These are phyloP conservation scores for Lepidothrix coronata DNA, from an alignment of 2,113 vertebrate species.

Conservation along the genomic window DNA sequence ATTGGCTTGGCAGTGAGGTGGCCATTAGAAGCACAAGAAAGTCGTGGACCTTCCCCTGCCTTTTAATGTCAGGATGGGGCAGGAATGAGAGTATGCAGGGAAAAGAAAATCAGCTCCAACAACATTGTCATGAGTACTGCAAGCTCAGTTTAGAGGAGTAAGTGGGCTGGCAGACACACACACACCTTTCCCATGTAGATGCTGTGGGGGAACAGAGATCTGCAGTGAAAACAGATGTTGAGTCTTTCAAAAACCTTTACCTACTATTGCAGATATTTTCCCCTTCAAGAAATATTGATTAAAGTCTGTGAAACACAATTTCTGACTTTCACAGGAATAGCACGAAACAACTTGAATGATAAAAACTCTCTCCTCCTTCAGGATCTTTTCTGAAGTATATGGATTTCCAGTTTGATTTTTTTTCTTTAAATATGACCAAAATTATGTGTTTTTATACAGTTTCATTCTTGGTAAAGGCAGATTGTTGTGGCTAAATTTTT, in stretches of 20 bases:
- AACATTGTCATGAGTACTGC: background rate
- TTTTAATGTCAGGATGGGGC: background rate
- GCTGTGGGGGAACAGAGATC: background rate
- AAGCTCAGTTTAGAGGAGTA: background rate
- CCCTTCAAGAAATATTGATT: background rate
- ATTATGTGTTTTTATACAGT: background rate
- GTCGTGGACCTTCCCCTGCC: background rate
- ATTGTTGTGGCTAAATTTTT: background rate
- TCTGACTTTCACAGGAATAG: background rate
- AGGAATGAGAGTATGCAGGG: background rate
- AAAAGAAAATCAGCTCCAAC: background rate
- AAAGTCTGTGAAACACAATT: background rate
- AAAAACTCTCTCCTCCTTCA: background rate
- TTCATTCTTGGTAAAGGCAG: background rate
- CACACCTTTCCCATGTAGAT: background rate
- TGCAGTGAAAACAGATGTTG: background rate
- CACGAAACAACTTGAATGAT: background rate
- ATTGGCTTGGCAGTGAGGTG: background rate
- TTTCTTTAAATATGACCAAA: background rate
- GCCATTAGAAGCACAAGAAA: background rate
- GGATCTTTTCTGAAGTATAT: background rate
- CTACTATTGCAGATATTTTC: background rate
- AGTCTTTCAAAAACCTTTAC: background rate
- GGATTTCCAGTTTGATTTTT: background rate
- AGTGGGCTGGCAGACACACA: background rate